These are phyloP conservation scores for Brienomyrus longianalis DNA, from an alignment of 2,113 vertebrate species.

Conservation along the genomic window DNA sequence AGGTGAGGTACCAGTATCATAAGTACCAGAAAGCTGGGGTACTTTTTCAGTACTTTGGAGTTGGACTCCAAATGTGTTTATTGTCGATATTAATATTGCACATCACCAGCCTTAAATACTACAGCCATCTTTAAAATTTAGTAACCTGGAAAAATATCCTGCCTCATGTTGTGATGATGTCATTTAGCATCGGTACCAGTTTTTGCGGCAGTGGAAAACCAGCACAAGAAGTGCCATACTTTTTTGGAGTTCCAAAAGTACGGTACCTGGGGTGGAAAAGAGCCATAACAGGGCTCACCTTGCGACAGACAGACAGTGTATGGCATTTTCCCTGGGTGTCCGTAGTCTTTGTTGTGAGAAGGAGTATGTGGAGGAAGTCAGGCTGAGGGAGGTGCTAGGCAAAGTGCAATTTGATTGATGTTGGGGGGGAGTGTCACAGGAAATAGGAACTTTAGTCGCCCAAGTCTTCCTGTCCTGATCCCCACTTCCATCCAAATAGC, in stretches of 20 bases:
- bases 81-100: background rate
- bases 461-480: slow-evolving; percentile 24
- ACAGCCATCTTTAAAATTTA: background rate
- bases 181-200: background rate
- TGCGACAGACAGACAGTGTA: slow-evolving; percentile 56
- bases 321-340: slow-evolving; percentile 57
- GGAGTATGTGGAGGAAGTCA: slow-evolving; percentile 36
- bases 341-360: slow-evolving; percentile 42
- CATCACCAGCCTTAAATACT: background rate
- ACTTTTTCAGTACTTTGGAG: background rate
- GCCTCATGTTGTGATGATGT: background rate
- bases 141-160: background rate
- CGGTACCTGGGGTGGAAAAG: background rate
- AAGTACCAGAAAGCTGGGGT: background rate
- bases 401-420: slow-evolving; percentile 32
- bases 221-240: background rate
- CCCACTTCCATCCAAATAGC: slow-evolving; percentile 26
- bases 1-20: background rate
- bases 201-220: background rate
- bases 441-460: slow-evolving; percentile 39
- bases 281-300: slow-evolving; percentile 45
- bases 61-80: background rate
- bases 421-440: slow-evolving; percentile 26
- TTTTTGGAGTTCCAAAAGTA: background rate
- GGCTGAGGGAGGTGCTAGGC: slow-evolving; percentile 27